Base-by-base conservation (phyloP, 1,140 invertebrate genomes). In the Arion vulgaris region DNA sequence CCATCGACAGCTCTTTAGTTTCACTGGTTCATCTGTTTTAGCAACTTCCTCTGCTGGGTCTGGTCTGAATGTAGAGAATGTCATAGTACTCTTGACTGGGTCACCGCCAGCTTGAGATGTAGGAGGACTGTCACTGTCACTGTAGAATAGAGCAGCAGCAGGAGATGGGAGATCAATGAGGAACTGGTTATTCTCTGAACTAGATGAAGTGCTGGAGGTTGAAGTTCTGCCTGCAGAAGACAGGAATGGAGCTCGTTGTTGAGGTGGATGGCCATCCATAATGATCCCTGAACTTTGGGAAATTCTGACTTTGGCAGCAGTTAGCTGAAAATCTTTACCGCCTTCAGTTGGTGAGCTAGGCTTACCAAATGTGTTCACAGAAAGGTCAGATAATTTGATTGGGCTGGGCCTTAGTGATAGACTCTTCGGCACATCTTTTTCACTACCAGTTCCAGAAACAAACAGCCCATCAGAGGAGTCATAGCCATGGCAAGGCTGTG, bases 161-260 rank as follows among this genome's bases (percentile, higher is more conserved):
- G 87, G 86, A 49, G 88, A 89, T 7, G 86, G 87, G 26, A 85
- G 82, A 69, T 89, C 88, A 68, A 87, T 73, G 38, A 84, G 80
- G n/a, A 82, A 79, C 76, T 84, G 82, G n/a, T 82, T 80, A 7
- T 75, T 79, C 15, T 69, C 68, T n/a, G 62, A 71, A 36, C 38
- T 76, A 28, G 34, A 73, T 74, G 53, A 72, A 0, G 75, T 72
- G 38, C 66, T 68, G 26, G 53, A 38, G 2, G 76, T 62, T 28
- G 57, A 36, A 23, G 5, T 53, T 17, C 62, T 32, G 38, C 68
- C 62, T 28, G 68, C 23, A 19, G 26, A 28, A 28, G 78, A 71
- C n/a, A 71, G 38, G 23, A 26, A 45, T 49, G 66, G 32, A 78
- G 57, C 76, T 68, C 62, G 51, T 19, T 78, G 53, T 39, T 66